phyloP scores from a whole-genome alignment of 2,113 vertebrate species.

The Chloebia gouldiae region DNA sequence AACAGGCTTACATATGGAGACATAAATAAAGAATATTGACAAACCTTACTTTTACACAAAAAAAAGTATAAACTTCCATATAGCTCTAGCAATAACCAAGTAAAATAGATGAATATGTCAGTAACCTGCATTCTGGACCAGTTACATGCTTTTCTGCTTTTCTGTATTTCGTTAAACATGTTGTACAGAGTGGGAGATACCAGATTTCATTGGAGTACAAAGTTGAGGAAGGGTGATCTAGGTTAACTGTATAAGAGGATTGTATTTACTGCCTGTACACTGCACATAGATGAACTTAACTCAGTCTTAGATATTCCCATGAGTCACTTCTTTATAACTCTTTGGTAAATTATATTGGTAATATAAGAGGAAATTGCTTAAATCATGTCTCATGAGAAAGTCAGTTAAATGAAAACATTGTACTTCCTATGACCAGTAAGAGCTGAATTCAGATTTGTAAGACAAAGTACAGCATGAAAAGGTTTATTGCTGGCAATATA shows the following conservation, averaged over 20 bases:
- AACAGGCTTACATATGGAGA: neutral
- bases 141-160: neutral
- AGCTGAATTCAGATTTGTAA: conserved; percentile 6
- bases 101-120: neutral
- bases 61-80: neutral
- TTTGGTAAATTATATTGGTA: conserved; percentile 25
- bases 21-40: neutral
- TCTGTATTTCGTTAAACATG: neutral
- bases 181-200: neutral
- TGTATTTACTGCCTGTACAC: neutral
- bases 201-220: neutral
- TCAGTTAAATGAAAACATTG: conserved; percentile 32
- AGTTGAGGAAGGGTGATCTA: neutral
- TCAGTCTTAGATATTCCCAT: neutral
- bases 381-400: conserved; percentile 39
- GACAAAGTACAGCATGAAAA: conserved; percentile 30
- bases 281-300: neutral
- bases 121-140: neutral
- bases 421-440: neutral
- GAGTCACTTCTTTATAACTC: conserved; percentile 25
- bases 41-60: neutral
- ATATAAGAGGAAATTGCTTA: neutral
- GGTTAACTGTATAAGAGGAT: neutral
- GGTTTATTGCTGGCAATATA: conserved; percentile 17
- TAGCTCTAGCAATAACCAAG: neutral